phyloP scores from a whole-genome alignment of 2,113 vertebrate genomes.

The Lethenteron camtschaticum region DNA sequence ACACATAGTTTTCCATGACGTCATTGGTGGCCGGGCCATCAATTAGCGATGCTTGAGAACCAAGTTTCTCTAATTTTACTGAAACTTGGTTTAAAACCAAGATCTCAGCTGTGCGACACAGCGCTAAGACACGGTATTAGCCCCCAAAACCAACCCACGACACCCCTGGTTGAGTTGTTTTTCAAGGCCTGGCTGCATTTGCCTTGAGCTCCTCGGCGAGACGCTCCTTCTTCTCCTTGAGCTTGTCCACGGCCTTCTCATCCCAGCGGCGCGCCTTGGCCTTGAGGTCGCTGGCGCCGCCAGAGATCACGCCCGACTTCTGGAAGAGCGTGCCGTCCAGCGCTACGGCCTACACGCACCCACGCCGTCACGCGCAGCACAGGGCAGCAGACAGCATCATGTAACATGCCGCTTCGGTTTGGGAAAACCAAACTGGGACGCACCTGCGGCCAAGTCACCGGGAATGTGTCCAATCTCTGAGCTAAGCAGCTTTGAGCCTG shows the following conservation, averaged over 20 bases:
- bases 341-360: slow-evolving; percentile 39
- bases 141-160: too few species aligned
- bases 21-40: too few species aligned
- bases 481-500: background rate
- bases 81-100: too few species aligned
- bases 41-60: too few species aligned
- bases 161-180: too few species aligned
- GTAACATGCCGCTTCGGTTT: background rate
- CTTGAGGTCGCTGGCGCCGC: slow-evolving; percentile 56
- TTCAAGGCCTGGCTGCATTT: background rate
- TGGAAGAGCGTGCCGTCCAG: slow-evolving; percentile 79
- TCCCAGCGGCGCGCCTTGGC: slow-evolving; percentile 62
- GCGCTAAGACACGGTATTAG: too few species aligned
- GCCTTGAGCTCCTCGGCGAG: slow-evolving; percentile 47
- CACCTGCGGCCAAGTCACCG: background rate
- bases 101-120: too few species aligned
- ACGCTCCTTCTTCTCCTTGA: slow-evolving; percentile 40
- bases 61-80: too few species aligned
- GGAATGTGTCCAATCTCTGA: background rate
- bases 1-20: too few species aligned
- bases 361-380: slow-evolving; percentile 4
- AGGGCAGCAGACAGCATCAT: rapidly evolving
- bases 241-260: slow-evolving; percentile 41
- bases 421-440: too few species aligned
- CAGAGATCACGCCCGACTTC: slow-evolving; percentile 76